These are phyloP conservation scores for Cotesia chilonis DNA, from an alignment of 1,140 invertebrate species.

Conservation along the genomic window DNA sequence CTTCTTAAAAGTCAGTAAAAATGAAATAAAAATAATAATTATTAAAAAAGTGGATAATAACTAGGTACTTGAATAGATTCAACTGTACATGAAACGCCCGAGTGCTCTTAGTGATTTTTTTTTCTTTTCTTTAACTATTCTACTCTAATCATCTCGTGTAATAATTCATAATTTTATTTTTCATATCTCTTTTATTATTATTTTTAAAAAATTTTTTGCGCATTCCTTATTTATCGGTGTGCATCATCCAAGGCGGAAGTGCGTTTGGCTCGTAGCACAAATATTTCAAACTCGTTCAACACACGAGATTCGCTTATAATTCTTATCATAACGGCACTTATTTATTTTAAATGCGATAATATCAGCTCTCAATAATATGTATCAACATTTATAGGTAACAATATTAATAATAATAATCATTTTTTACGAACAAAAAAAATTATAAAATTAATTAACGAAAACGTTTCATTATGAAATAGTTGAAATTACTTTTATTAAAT, in stretches of 20 bases:
- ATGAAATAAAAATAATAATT: not conserved
- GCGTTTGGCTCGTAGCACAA: conserved; percentile 7
- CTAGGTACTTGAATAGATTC: conserved; percentile 27
- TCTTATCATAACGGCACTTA: conserved; percentile 33
- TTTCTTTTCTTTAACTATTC: not conserved
- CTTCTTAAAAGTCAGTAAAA: conserved; percentile 18
- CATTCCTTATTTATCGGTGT: conserved; percentile 27
- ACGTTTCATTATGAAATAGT: conserved; percentile 20
- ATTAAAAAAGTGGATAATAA: conserved; percentile 17
- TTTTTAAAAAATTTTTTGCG: conserved; percentile 13
- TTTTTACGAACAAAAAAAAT: not conserved
- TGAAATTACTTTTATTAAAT: not conserved
- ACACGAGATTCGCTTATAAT: conserved; percentile 26
- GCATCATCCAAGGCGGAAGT: conserved; percentile 21
- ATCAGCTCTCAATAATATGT: conserved; percentile 16
- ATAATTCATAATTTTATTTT: not conserved
- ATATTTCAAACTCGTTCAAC: conserved; percentile 10
- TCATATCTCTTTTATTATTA: not conserved
- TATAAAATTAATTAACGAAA: not conserved
- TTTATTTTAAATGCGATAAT: conserved; percentile 35
- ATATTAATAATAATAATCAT: conserved; percentile 13
- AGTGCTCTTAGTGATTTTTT: conserved; percentile 10
- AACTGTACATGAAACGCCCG: conserved; percentile 31
- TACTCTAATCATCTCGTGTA: not conserved
- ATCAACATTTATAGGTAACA: conserved; percentile 29